phyloP scores from a whole-genome alignment of 2,797 vertebrate genomes.

The Betta splendens region DNA sequence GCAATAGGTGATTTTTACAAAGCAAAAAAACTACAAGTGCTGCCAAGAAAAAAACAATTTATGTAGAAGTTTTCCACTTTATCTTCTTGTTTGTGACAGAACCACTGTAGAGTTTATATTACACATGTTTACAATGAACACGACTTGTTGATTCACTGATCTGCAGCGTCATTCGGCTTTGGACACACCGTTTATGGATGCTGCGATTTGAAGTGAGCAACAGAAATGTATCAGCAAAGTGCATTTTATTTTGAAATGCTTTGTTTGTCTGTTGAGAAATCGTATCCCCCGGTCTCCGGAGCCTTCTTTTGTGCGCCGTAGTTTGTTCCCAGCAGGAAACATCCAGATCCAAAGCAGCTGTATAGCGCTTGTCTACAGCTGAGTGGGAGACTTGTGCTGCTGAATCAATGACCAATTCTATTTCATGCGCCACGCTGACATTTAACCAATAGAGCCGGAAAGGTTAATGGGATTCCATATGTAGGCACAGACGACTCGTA shows the following conservation, averaged over 20 bases:
- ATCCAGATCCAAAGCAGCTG: slow-evolving; percentile 38
- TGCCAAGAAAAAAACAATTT: neutral
- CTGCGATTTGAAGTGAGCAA: slow-evolving; percentile 5
- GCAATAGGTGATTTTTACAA: neutral
- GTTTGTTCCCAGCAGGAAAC: slow-evolving; percentile 32
- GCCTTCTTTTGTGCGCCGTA: slow-evolving; percentile 31
- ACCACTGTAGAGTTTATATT: slow-evolving; percentile 22
- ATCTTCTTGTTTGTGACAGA: neutral
- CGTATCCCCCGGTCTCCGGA: slow-evolving; percentile 8
- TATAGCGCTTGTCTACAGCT: slow-evolving; percentile 48
- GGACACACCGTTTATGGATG: slow-evolving; percentile 15
- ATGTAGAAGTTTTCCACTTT: neutral
- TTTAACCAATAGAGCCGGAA: slow-evolving; percentile 76
- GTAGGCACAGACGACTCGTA: slow-evolving; percentile 59
- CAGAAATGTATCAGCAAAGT: neutral
- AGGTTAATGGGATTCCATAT: slow-evolving; percentile 81
- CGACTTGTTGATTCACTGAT: neutral
- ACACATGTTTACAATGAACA: neutral
- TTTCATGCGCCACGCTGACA: slow-evolving; percentile 78
- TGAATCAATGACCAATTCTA: slow-evolving; percentile 80
- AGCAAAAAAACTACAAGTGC: neutral
- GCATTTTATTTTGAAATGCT: slow-evolving; percentile 16
- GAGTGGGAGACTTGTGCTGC: slow-evolving; percentile 60
- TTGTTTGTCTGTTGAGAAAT: slow-evolving; percentile 18
- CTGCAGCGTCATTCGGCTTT: neutral